Conservation (phyloP, 2,113 vertebrate genomes). For the Eira barbara region DNA sequence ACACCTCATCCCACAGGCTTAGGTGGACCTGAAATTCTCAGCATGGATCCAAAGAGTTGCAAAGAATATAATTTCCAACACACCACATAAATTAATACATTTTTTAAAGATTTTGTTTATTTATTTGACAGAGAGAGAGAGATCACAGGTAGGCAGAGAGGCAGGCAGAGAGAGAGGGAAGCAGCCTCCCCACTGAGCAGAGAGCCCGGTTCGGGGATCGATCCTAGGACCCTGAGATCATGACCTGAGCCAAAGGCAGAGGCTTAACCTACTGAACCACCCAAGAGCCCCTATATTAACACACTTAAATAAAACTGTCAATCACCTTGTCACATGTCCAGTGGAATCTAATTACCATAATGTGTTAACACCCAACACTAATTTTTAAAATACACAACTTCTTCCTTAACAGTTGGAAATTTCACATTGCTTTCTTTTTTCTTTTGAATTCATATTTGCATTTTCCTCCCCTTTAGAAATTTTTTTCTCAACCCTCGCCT, state of each 20-base stretch:
- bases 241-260: too few species aligned
- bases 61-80: neutral
- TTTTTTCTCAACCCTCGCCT: neutral
- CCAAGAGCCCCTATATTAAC: neutral
- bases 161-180: too few species aligned
- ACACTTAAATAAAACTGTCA: neutral
- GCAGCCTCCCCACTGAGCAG: too few species aligned
- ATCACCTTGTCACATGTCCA: neutral
- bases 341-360: neutral
- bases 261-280: too few species aligned
- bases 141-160: too few species aligned
- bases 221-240: too few species aligned
- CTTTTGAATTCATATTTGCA: neutral
- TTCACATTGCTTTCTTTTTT: neutral
- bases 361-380: neutral
- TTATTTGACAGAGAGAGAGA: too few species aligned
- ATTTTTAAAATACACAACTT: neutral
- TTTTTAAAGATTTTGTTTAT: neutral
- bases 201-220: too few species aligned
- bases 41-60: neutral
- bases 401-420: neutral
- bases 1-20: neutral
- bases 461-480: neutral
- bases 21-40: neutral
- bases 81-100: neutral